Base-by-base conservation (phyloP, 2,113 vertebrate species). In the Morone saxatilis region DNA sequence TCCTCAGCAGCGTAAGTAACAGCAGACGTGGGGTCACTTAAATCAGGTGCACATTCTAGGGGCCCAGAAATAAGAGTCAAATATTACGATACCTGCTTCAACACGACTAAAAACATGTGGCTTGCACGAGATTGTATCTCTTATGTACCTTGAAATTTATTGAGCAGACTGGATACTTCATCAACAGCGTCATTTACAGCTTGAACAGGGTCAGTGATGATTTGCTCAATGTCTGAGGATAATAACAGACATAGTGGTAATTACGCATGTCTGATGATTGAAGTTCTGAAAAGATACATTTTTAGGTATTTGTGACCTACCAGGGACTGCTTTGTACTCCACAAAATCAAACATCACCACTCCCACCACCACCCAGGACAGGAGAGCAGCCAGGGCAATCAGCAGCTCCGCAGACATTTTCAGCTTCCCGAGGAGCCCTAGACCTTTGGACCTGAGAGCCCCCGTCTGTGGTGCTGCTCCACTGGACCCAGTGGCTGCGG, bases 301-400 rank as follows among this genome's bases (percentile, higher is more conserved):
- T 70, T n/a, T 0, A 17, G 12, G n/a, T 51, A 9, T 50, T 48
- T 51, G 41, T 11, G 50, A 88, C 95, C 94, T 88, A 99, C 98
- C 97, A 85, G 97, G 96, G 65, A 99, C 92, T 57, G 83, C 93
- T 91, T 97, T 97, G 91, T 98, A 97, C 91, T 98, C 97, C 86
- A 99, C 97, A 92, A 99, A 94, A 90, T 99, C 97, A 91, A 99
- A 99, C 96, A 99, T 97, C 71, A 98, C 96, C 57, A 99, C 91
- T 7, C 97, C 98, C 65, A 98, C 98, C 66, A 96, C 95, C 79
- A 96, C 95, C 97, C 98, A 99, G 43, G 97, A 98, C 77, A 99
- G 89, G 57, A 99, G 96, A 71, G 98, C 95, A 76, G 96, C 96
- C 63, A 97, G 90, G 60, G 98, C 96, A 5, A 99, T 94, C 84